These are phyloP conservation scores for Pangasius djambal DNA, from an alignment of 2,797 vertebrate species.

Conservation along the genomic window DNA sequence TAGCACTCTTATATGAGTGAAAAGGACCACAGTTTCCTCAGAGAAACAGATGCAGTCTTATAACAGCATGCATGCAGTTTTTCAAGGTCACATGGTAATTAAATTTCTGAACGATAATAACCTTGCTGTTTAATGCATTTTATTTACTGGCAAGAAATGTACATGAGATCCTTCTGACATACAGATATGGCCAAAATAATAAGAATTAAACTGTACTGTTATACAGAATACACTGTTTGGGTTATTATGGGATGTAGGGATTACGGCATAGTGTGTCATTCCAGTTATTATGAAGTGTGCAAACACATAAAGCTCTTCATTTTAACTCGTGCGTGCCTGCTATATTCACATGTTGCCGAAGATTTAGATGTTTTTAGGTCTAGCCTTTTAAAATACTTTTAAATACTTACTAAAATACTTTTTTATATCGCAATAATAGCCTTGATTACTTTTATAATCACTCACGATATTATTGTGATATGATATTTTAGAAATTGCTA, in stretches of 20 bases:
- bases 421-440: background rate
- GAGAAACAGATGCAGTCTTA: slow-evolving; percentile 37
- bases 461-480: background rate
- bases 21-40: slow-evolving; percentile 31
- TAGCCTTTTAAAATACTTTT: no score
- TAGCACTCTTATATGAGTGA: slow-evolving; percentile 48
- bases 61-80: slow-evolving; percentile 13
- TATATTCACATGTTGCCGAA: background rate
- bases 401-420: background rate
- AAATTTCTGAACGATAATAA: background rate
- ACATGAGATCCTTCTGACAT: background rate
- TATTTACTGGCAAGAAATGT: background rate
- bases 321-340: background rate
- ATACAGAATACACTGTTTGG: background rate
- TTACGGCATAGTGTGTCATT: background rate
- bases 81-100: slow-evolving; percentile 15
- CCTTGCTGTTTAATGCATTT: background rate
- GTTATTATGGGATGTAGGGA: background rate
- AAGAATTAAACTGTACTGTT: background rate
- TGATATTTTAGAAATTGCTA: background rate
- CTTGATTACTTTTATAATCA: background rate
- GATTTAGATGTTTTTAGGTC: background rate
- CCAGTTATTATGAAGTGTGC: background rate
- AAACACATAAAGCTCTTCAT: background rate
- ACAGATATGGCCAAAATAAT: background rate